Evolutionary conservation across 2,888 invertebrate genomes (phyloP).

Genomic region (Drosophila meridionalis): DNA sequence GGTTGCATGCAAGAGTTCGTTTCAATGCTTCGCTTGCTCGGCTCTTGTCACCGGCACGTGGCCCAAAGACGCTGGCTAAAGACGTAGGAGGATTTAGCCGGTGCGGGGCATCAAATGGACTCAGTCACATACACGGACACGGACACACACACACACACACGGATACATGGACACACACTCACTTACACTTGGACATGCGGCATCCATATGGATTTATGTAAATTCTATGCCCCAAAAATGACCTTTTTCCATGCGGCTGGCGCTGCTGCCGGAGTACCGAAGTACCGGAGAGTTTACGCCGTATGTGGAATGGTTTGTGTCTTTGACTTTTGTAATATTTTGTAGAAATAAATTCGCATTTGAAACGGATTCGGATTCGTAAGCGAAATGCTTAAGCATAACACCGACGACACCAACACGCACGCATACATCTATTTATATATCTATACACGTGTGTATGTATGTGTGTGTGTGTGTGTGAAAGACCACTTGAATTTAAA

Average conservation of each 20-base stretch:
- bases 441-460: conserved; percentile 16
- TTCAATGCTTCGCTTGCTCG: conserved; percentile 34
- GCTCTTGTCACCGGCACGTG: conserved; percentile 58
- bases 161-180: conserved; percentile 23
- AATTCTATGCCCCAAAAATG: conserved; percentile 81
- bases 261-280: conserved; percentile 19
- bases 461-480: conserved; percentile 47
- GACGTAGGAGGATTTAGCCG: conserved; percentile 24
- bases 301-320: conserved; percentile 53
- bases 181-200: conserved; percentile 44
- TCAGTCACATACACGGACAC: conserved; percentile 40
- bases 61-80: conserved; percentile 56
- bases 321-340: conserved; percentile 84
- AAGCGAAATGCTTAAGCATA: conserved; percentile 83
- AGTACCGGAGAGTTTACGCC: conserved; percentile 6
- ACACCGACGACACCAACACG: conserved; percentile 56
- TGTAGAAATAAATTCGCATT: conserved; percentile 83
- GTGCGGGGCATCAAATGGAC: conserved; percentile 56
- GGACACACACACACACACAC: conserved; percentile 33
- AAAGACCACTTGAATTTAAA: conserved; percentile 83
- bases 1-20: conserved; percentile 55
- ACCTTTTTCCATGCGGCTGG: conserved; percentile 77
- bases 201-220: conserved; percentile 84
- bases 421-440: conserved; percentile 28
- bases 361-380: conserved; percentile 82